Evolutionary conservation across 1,140 invertebrate species (phyloP), one percentile per base, ranked within the genome.

Genomic region (Battus philenor): DNA sequence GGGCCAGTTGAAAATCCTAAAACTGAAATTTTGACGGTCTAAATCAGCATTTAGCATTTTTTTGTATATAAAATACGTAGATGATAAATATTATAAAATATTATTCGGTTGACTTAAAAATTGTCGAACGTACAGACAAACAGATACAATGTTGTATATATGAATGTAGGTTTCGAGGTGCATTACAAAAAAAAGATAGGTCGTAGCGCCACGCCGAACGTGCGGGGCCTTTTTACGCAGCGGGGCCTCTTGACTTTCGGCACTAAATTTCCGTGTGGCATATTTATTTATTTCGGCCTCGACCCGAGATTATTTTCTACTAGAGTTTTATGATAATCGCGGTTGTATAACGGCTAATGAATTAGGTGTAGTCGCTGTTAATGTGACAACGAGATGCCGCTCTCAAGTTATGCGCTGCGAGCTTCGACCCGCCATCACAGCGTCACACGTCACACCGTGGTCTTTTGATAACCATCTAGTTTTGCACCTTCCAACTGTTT

Each of bases 261-360:
- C 64, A 72, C 68, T 82, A 79, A 82, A 82, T 79, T 76, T 69
- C 66, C 64, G 22, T 57, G 47, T 78, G 75, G 72, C 75, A 76
- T 79, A 74, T 83, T 80, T 83, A 83, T 82, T 77, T 60, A 66
- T 64, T 56, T 65, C 59, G 51, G 54, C 20, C 50, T 20, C 46
- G 57, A 44, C 39, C 57, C 50, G 45, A 70, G 74, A 82, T 82
- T 82, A 83, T 80, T 78, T 77, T 83, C 74, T 77, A 83, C 74
- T 80, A 80, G 70, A 65, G 34, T 79, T 79, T 83, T 80, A 80
- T 80, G 79, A 61, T 83, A 80, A 83, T 79, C 68, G 60, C 31
- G 51, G 36, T 55, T 51, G 57, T 66, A 55, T 74, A 77, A 76
- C 60, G 59, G 60, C 71, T 78, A 83, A 83, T 79, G 76, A 79